phyloP scores from a whole-genome alignment of 1,140 invertebrate genomes.

The Scaptomyza pallida region DNA sequence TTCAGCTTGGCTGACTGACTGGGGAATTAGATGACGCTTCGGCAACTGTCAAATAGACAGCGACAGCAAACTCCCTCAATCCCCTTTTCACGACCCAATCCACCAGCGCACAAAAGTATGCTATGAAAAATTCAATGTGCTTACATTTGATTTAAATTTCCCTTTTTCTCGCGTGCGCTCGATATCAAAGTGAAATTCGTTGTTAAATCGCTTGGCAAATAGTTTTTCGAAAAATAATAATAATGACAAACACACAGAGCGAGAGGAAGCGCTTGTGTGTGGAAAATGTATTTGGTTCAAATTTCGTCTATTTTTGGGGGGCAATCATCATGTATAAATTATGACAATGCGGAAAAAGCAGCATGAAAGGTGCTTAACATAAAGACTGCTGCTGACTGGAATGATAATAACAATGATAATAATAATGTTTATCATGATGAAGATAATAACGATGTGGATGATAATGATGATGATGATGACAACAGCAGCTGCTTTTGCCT shows the following conservation, averaged over 20 bases:
- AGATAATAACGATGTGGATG: slow-evolving; percentile 7
- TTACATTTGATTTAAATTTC: slow-evolving; percentile 78
- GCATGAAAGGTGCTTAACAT: slow-evolving; percentile 41
- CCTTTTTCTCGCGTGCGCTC: slow-evolving; percentile 40
- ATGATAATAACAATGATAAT: slow-evolving; percentile 1
- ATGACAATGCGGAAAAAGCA: slow-evolving; percentile 34
- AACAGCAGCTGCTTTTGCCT: slow-evolving; percentile 33
- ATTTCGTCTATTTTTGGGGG: slow-evolving; percentile 59
- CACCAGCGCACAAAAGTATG: slow-evolving; percentile 58
- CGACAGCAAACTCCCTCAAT: neutral
- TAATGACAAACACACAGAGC: slow-evolving; percentile 24
- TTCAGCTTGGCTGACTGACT: slow-evolving; percentile 25
- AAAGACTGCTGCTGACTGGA: slow-evolving; percentile 10
- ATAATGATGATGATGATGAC: slow-evolving; percentile 10
- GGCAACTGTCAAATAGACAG: slow-evolving; percentile 67
- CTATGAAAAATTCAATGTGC: slow-evolving; percentile 74
- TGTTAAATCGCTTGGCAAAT: slow-evolving; percentile 78
- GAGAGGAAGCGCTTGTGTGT: neutral
- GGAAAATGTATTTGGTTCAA: slow-evolving; percentile 27
- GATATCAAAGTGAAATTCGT: slow-evolving; percentile 74
- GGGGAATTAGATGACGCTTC: slow-evolving; percentile 62
- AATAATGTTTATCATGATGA: slow-evolving; percentile 7
- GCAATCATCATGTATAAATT: slow-evolving; percentile 59
- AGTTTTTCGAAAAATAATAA: slow-evolving; percentile 52
- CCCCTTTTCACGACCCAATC: neutral